Evolutionary conservation across 2,888 invertebrate species (phyloP), one percentile per base, ranked within the genome.

Genomic region (Thecophora atra): DNA sequence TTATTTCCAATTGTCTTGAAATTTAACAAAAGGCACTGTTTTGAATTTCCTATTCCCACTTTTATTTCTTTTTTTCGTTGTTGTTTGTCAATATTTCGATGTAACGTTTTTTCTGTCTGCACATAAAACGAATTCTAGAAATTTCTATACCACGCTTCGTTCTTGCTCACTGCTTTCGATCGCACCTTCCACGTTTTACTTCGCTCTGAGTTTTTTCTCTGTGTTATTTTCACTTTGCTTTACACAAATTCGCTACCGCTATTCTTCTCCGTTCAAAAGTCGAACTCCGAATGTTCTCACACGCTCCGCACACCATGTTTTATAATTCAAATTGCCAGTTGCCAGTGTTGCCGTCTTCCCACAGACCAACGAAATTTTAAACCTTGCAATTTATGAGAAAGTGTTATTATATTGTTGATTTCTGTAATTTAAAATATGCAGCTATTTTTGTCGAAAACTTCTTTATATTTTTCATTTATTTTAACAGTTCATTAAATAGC

Each of bases 211-310:
- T 44, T 63, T 19, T 13, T 65, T 72, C 28, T 70, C 19, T 30
- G 63, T 72, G 51, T 76, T 72, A 58, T 71, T 73, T 70, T 62
- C 54, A 26, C 54, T 74, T 71, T 72, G 66, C 24, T 72, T 65
- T 47, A 11, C 52, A 66, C 58, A 63, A 71, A 68, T 47, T 52
- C 64, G 52, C 19, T 67, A 28, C 44, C 19, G 37, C 11, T 64
- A 44, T 56, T 67, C 37, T 58, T 79, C 60, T 76, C 78, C 71
- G 78, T 78, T 81, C 78, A 78, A 81, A 77, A 79, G 77, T 78
- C 80, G 73, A 77, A 80, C 79, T 80, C 30, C 63, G 24, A 56
- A 56, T 56, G 37, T 8, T 8, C 37, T 37, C 37, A 37, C 11
- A 37, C 7, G 37, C 11, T 37, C 7, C 21, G 56, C 17, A 56